Evolutionary conservation across 2,888 invertebrate species (phyloP), one percentile per base, ranked within the genome.

Genomic region (Agrochola circellaris): DNA sequence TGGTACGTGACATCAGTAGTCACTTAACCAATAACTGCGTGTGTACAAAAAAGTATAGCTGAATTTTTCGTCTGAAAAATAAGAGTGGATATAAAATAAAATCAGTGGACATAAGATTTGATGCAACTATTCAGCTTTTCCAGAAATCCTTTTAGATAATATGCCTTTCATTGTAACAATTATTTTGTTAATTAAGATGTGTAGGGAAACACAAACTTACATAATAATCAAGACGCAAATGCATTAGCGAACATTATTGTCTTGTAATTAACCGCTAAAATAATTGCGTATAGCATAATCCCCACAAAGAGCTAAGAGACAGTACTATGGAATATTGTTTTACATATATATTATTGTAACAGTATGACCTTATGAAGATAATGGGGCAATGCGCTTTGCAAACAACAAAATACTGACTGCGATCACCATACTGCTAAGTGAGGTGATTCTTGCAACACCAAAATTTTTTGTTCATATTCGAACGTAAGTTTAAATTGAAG

Each of bases 231-330:
- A 45, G 34, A 56, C 13, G 23, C 38, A 51, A 51, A n/a, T 23
- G 23, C 2, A 38, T 26, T 56, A 56, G 42, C 26, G 20, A 64
- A 51, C 30, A 71, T 61, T 20, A 48, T 38, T 78, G 30, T 30
- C 30, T 51, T 48, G 56, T 51, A 30, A 77, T 30, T 64, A 42
- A 56, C 23, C 34, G 17, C 26, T 23, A 65, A 15, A 78, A n/a
- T 77, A 78, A 78, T 77, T 72, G 20, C 77, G 23, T 54, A 34
- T 20, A n/a, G 64, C 38, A 4, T 77, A 64, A 48, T 56, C 13
- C 20, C 62, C 17, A 34, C 34, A 34, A 54, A 17, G 20, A 42
- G 5, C 0, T 34, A 62, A 42, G 60, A 54, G 20, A 45, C n/a
- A 64, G 30, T 26, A 64, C 23, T 54, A 62, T 7, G 8, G 30